Percentiles rank a stretch among this genome's conserved stretches.
These are phyloP conservation scores for Corythucha ciliata DNA, from an alignment of 2,888 invertebrate genomes.

Conservation along the genomic window DNA sequence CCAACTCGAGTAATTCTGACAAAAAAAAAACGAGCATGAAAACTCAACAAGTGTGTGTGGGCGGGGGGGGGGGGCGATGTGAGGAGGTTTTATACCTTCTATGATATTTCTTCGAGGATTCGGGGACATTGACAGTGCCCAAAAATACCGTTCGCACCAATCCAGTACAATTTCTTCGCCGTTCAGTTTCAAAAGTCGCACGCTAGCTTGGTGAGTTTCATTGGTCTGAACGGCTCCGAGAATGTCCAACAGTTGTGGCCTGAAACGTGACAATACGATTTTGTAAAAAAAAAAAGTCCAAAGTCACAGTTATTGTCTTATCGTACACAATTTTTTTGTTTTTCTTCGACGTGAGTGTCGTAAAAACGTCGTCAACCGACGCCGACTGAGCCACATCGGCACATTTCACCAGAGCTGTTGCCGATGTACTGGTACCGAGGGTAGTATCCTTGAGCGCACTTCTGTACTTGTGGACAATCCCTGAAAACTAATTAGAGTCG, in stretches of 20 bases:
- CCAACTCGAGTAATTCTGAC: constrained; percentile 44
- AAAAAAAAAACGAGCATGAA: too few relatives aligned
- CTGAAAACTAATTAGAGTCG: constrained; percentile 18
- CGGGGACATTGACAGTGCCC: constrained; percentile 59
- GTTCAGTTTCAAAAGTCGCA: constrained; percentile 51
- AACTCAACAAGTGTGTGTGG: too few relatives aligned
- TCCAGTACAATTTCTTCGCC: constrained; percentile 48
- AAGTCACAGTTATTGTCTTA: not conserved
- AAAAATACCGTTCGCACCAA: constrained; percentile 60
- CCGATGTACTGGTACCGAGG: constrained; percentile 54
- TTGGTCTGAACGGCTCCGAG: constrained; percentile 60
- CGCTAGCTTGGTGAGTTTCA: constrained; percentile 57
- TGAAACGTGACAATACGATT: too few relatives aligned
- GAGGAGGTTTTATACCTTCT: constrained; percentile 37
- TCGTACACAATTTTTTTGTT: constrained; percentile 24
- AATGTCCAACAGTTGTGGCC: constrained; percentile 58
- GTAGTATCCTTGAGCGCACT: constrained; percentile 47
- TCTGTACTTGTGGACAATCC: constrained; percentile 46
- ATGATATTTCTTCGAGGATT: constrained; percentile 51
- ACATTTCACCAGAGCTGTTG: constrained; percentile 55
- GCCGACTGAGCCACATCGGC: constrained; percentile 52
- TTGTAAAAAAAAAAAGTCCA: not conserved
- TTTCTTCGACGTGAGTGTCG: constrained; percentile 39
- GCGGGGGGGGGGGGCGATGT: too few relatives aligned
- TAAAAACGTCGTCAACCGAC: constrained; percentile 50